Evolutionary conservation across 1,140 invertebrate genomes (phyloP), one percentile per base, ranked within the genome.

Genomic region (Lithobius niger): DNA sequence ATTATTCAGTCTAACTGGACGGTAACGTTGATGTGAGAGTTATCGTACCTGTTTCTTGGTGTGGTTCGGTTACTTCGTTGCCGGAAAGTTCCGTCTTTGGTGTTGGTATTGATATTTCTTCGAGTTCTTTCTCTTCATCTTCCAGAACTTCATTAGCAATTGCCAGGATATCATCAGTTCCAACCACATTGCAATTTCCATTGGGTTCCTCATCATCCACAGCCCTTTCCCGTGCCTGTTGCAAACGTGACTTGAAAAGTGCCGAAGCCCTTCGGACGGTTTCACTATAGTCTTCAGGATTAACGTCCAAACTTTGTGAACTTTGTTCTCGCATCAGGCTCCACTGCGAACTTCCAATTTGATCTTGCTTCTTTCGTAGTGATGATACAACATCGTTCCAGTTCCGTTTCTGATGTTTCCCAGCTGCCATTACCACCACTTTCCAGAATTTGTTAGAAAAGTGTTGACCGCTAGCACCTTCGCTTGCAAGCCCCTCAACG

Each of bases 401-500:
- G 31, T 36, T 36, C 6, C 31, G 31, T 51, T 26, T 42, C 53
- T 56, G 13, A 28, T 51, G 1, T 27, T 42, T 3, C 55, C 53
- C 18, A 59, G 27, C 3, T 52, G 51, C 10, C 52, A 51, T 25
- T 21, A 45, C 22, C 6, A 55, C 49, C 1, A 60, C 25, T 3
- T 56, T 58, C 18, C 57, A 53, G 36, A 25, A 49, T 3, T 31
- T 50, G 27, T 55, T 60, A 1, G 16, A 27, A 0, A 22, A 10
- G 31, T 58, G 24, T 6, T 59, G 55, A 26, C 50, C 43, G 24
- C 57, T 36, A 22, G 57, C 44, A 18, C 43, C 55, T 24, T 54
- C 55, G 24, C 2, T 27, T 57, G 31, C 79, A n/a, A 86, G 78
- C 13, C 82, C 83, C 67, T 89, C 86, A 1, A 90, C 85, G 48